A percentile compares a stretch with the other conserved stretches of the same genome.
phyloP scores from a whole-genome alignment of 2,113 vertebrate genomes.

The Colius striatus region DNA sequence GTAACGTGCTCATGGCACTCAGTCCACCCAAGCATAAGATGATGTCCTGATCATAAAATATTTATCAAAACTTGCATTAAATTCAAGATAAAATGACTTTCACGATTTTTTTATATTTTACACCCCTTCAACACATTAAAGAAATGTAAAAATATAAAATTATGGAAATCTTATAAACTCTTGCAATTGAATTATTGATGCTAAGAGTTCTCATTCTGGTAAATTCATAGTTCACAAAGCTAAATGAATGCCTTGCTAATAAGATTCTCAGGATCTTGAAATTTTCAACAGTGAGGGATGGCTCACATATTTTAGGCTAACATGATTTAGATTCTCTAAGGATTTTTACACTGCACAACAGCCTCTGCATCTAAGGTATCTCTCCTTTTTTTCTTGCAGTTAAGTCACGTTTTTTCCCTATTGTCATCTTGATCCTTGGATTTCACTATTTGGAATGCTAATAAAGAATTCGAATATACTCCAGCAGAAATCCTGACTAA shows the following conservation, averaged over 20 bases:
- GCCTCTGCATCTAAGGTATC: neutral
- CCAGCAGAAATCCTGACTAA: neutral
- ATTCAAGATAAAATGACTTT: neutral
- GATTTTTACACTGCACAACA: neutral
- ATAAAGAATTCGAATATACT: neutral
- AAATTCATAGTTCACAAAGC: neutral
- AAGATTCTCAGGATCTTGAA: neutral
- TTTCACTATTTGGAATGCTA: neutral
- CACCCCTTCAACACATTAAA: neutral
- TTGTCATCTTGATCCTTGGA: neutral
- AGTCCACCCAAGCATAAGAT: neutral
- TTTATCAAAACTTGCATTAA: neutral
- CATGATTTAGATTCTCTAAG: neutral
- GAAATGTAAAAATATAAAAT: neutral
- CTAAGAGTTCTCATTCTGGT: neutral
- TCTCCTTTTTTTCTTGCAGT: neutral
- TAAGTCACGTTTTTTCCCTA: neutral
- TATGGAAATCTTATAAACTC: neutral
- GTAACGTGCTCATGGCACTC: conserved; percentile 15
- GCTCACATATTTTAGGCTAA: neutral
- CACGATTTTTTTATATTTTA: neutral
- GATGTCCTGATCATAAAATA: neutral
- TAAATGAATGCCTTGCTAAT: neutral
- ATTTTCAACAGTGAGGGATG: neutral
- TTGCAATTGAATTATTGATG: neutral